phyloP scores from a whole-genome alignment of 2,113 vertebrate genomes.

The Pygoscelis antarcticus region DNA sequence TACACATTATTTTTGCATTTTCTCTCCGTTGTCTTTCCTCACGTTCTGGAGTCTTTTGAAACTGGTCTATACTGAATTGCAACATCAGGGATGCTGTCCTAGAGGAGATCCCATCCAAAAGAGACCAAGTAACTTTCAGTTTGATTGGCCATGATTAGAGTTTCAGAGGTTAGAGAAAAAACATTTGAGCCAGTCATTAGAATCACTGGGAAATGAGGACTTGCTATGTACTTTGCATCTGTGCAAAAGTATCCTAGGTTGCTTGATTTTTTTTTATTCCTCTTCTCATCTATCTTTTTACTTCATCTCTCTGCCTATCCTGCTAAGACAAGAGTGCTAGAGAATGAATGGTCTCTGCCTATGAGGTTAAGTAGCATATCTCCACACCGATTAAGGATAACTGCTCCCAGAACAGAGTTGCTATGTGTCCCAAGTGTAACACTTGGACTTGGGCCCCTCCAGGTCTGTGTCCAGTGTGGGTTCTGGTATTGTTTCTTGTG shows the following conservation, averaged over 20 bases:
- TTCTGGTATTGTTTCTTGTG: neutral
- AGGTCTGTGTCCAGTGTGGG: neutral
- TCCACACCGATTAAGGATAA: neutral
- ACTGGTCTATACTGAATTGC: neutral
- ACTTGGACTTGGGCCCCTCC: rapidly evolving
- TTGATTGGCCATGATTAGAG: neutral
- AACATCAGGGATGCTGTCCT: neutral
- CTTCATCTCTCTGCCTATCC: neutral
- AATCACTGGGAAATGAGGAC: neutral
- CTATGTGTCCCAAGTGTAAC: neutral
- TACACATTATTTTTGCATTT: neutral
- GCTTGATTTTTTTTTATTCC: neutral
- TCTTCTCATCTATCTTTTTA: neutral
- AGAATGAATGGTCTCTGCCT: neutral
- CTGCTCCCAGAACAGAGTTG: neutral
- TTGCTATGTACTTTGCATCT: neutral
- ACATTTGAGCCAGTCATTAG: neutral
- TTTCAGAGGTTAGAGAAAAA: neutral
- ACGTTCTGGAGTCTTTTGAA: neutral
- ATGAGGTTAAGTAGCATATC: neutral
- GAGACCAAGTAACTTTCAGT: neutral
- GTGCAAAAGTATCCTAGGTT: neutral
- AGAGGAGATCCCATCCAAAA: neutral
- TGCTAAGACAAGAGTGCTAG: neutral
- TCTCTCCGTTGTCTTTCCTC: neutral